Evolutionary conservation across 2,888 invertebrate genomes (phyloP).

Genomic region (Tachina lurida): DNA sequence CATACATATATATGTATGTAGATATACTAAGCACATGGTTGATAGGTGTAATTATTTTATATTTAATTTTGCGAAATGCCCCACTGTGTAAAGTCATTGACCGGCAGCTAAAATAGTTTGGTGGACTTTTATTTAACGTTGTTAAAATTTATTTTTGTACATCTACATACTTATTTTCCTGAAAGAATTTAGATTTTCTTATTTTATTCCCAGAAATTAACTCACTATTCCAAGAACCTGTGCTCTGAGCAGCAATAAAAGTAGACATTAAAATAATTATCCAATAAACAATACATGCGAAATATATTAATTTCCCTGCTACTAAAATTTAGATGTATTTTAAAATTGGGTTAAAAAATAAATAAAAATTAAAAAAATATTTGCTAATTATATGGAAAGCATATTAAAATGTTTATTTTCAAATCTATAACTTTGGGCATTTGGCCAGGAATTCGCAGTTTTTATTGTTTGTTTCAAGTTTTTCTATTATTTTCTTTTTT

Average conservation of each 20-base stretch:
- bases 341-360: slow-evolving; percentile 23
- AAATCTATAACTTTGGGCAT: slow-evolving; percentile 40
- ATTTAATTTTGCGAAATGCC: background rate
- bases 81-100: slow-evolving; percentile 18
- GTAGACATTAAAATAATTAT: background rate
- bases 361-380: background rate
- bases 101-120: background rate
- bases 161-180: background rate
- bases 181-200: background rate
- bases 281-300: background rate
- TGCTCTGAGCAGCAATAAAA: background rate
- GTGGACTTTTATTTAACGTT: background rate
- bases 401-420: slow-evolving; percentile 12
- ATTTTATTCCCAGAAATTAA: background rate
- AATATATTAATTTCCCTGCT: slow-evolving; percentile 9
- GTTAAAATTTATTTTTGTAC: background rate
- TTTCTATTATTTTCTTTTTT: background rate
- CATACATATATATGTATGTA: no score
- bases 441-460: slow-evolving; percentile 39
- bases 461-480: slow-evolving; percentile 8
- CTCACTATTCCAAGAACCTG: background rate
- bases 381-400: background rate
- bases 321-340: slow-evolving; percentile 15
- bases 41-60: background rate
- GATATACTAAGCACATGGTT: no score